These are phyloP conservation scores for Elmis aenea DNA, from an alignment of 2,888 invertebrate genomes.

Conservation along the genomic window DNA sequence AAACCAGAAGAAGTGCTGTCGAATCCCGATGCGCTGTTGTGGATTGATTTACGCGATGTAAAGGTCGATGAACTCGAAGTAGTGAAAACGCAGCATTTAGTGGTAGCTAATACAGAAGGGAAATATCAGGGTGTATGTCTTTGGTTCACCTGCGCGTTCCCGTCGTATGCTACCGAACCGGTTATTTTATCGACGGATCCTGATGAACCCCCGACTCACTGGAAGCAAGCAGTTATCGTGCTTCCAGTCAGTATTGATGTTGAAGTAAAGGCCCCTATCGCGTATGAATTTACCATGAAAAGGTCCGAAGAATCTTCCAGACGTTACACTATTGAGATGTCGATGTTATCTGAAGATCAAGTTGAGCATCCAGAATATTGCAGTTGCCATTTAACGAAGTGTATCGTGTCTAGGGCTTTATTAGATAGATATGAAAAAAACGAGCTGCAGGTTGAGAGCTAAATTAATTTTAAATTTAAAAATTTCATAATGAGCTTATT, in stretches of 20 bases:
- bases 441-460: too few species aligned
- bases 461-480: too few species aligned
- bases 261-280: constrained; percentile 60
- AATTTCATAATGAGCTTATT: too few species aligned
- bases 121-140: constrained; percentile 69
- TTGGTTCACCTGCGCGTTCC: constrained; percentile 78
- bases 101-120: constrained; percentile 55
- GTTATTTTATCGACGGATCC: constrained; percentile 56
- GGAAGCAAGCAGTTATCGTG: constrained; percentile 72
- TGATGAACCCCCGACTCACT: constrained; percentile 56
- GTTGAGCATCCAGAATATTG: constrained; percentile 76
- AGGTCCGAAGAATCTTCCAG: constrained; percentile 50
- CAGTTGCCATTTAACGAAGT: constrained; percentile 70
- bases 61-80: constrained; percentile 55
- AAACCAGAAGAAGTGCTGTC: constrained; percentile 57
- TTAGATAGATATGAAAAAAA: constrained; percentile 49
- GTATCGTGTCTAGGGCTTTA: constrained; percentile 64
- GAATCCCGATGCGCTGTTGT: constrained; percentile 59
- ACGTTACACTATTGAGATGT: constrained; percentile 66
- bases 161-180: constrained; percentile 45
- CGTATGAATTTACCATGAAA: constrained; percentile 61
- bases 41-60: constrained; percentile 64
- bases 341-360: constrained; percentile 62
- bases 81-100: constrained; percentile 58
- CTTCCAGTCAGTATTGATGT: constrained; percentile 61